Base-by-base conservation (phyloP, 1,140 invertebrate genomes). In the Scaptomyza montana region DNA sequence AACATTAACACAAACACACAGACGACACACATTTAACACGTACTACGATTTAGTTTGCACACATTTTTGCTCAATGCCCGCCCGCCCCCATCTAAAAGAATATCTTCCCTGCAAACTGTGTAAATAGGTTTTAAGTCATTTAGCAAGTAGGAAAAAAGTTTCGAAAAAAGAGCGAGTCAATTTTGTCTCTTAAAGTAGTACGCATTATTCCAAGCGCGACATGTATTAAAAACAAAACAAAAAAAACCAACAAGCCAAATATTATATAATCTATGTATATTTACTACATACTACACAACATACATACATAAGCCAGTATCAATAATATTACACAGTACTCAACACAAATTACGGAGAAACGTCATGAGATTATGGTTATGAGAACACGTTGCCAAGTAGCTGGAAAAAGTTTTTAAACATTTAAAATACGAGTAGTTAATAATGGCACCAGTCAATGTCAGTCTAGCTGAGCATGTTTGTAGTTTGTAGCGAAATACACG, bases 371-470 rank as follows among this genome's bases (percentile, higher is more conserved):
- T 87, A 87, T 74, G 43, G 30, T 61, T 49, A 73, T 45, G 50
- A 68, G 63, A 78, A 77, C 68, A 67, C 45, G 82, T 86, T 86
- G 82, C 82, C 82, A 87, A 87, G 79, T 82, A 86, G 79, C 51
- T 49, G 71, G 53, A 64, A 45, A 67, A 69, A 33, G 62, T 61
- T 73, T 61, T 45, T 53, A 53, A 36, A 61, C 16, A 53, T 19
- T 49, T 50, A 19, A 45, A 41, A 56, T 51, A 72, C 16, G 33
- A 30, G 63, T 39, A 69, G 67, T 53, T 80, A 57, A 49, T 64
- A 64, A 57, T 49, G 62, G 59, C 63, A 77, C 70, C 60, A 74
- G 84, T 72, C 84, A 78, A 84, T 82, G 62, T 81, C 75, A 68
- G 81, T 61, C 49, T 61, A 63, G 74, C 60, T 81, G 81, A 68